phyloP scores from a whole-genome alignment of 2,797 vertebrate genomes.

The Psittacula echo region DNA sequence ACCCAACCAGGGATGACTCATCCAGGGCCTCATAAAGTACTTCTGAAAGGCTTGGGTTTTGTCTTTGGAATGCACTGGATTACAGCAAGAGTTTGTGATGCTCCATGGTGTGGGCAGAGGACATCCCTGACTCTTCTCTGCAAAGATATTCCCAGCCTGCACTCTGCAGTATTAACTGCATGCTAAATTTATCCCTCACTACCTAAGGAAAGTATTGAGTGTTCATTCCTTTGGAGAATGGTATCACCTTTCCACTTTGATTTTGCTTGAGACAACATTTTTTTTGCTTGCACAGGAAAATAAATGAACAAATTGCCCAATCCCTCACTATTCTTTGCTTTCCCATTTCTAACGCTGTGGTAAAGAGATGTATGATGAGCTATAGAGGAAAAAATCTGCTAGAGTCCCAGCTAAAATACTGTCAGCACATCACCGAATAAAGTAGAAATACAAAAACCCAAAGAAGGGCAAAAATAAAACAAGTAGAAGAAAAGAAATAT shows the following conservation, averaged over 20 bases:
- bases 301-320: constrained; percentile 5
- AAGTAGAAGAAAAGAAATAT: background rate
- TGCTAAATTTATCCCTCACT: background rate
- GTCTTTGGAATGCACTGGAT: constrained; percentile 45
- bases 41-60: constrained; percentile 35
- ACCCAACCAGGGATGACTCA: constrained; percentile 32
- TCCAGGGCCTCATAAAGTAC: background rate
- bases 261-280: background rate
- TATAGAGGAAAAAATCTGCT: constrained; percentile 58
- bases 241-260: background rate
- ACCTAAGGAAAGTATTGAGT: background rate
- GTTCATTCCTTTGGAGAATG: constrained; percentile 25
- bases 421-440: background rate
- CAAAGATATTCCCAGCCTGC: background rate
- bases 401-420: constrained; percentile 23
- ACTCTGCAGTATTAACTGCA: background rate
- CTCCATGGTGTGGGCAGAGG: background rate
- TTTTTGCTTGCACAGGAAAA: constrained; percentile 42
- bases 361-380: constrained; percentile 50
- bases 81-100: background rate
- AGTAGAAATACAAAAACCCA: background rate
- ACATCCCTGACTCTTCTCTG: background rate
- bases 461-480: constrained; percentile 18
- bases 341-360: constrained; percentile 39
- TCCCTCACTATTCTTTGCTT: constrained; percentile 1